These are phyloP conservation scores for Suncus etruscus DNA, from an alignment of 2,113 vertebrate genomes.

Conservation along the genomic window DNA sequence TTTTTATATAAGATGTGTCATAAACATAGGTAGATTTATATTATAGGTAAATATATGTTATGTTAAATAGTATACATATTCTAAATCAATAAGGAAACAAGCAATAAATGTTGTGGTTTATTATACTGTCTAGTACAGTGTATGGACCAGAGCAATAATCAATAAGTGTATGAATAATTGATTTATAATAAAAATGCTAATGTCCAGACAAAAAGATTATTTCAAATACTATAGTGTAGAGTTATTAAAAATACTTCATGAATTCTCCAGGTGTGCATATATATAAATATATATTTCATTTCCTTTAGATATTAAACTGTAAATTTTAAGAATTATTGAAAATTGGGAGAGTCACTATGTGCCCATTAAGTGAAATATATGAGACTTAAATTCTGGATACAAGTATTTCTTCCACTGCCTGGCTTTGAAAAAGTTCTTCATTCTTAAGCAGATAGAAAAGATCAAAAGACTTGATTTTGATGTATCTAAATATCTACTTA, in stretches of 20 bases:
- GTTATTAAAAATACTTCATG: constrained; percentile 39
- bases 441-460: constrained; percentile 61
- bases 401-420: constrained; percentile 56
- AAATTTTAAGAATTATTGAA: constrained; percentile 61
- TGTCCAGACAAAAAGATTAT: constrained; percentile 9
- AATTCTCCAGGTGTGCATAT: constrained; percentile 4
- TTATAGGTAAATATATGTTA: neutral
- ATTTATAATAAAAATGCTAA: constrained; percentile 32
- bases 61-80: neutral
- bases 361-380: constrained; percentile 69
- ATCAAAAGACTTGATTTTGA: constrained; percentile 38
- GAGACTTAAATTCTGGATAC: constrained; percentile 64
- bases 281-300: neutral
- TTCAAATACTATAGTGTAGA: neutral
- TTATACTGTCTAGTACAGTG: neutral
- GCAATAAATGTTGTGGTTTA: neutral
- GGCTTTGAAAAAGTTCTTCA: constrained; percentile 66
- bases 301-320: constrained; percentile 56
- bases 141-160: neutral
- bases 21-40: neutral
- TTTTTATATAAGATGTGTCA: neutral
- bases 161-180: constrained; percentile 39
- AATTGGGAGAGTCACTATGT: constrained; percentile 63
- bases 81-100: constrained; percentile 42
- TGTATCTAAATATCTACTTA: constrained; percentile 56